Evolutionary conservation across 1,140 invertebrate species (phyloP).

Genomic region (Diachasmimorpha longicaudata): DNA sequence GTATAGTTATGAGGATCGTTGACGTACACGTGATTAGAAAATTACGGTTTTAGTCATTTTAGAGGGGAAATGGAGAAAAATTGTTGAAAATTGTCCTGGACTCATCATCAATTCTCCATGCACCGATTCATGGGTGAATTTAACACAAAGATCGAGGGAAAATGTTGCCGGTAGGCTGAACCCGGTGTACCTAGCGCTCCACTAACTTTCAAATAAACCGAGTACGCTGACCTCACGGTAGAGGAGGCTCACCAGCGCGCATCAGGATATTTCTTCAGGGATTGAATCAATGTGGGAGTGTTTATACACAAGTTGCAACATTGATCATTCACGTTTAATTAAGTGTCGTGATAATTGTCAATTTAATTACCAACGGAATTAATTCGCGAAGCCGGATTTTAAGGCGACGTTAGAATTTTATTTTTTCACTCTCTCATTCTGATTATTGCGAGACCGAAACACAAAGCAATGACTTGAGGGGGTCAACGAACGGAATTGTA

Average conservation of each 20-base stretch:
- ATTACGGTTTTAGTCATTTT: too few species aligned
- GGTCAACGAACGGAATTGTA: constrained; percentile 8
- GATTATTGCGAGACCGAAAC: not conserved
- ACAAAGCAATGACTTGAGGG: constrained; percentile 6
- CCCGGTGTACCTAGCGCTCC: constrained; percentile 1
- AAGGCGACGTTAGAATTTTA: not conserved
- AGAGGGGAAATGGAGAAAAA: too few species aligned
- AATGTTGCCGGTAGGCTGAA: not conserved
- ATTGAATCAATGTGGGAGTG: not conserved
- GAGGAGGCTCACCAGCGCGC: not conserved
- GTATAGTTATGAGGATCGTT: too few species aligned
- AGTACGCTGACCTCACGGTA: not conserved
- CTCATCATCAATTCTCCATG: not conserved
- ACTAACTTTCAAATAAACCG: constrained; percentile 5
- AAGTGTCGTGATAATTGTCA: not conserved
- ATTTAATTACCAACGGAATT: not conserved
- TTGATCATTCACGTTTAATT: not conserved
- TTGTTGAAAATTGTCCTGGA: too few species aligned
- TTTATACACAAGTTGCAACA: not conserved
- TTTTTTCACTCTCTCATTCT: not conserved
- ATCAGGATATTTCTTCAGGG: constrained; percentile 6
- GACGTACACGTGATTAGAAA: too few species aligned
- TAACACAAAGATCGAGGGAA: not conserved
- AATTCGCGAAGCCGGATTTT: too few species aligned
- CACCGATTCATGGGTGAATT: not conserved